phyloP scores from a whole-genome alignment of 2,113 vertebrate genomes.

The Ia io region DNA sequence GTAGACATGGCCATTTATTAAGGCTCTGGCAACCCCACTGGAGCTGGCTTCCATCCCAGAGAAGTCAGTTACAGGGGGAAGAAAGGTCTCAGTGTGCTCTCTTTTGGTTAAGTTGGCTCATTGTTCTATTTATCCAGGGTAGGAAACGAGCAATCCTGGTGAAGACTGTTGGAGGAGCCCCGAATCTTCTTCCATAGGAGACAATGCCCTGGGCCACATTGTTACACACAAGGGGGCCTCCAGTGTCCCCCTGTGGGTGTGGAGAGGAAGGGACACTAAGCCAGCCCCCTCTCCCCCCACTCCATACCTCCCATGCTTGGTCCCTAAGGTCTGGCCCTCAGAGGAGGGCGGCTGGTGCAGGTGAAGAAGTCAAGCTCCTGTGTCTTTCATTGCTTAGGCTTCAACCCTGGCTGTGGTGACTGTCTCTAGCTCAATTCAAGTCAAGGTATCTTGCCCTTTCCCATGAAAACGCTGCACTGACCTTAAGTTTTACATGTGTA shows the following conservation, averaged over 20 bases:
- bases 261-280: background rate
- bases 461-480: background rate
- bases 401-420: background rate
- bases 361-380: background rate
- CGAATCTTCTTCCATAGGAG: background rate
- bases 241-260: slow-evolving; percentile 53
- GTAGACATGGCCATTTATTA: background rate
- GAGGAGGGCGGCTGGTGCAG: background rate
- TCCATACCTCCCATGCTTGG: background rate
- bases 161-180: slow-evolving; percentile 52
- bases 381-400: background rate
- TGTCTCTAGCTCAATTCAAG: background rate
- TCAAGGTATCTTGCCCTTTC: background rate
- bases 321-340: background rate
- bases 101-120: background rate
- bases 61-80: background rate
- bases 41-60: background rate
- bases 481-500: background rate
- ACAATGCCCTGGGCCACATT: slow-evolving; percentile 57
- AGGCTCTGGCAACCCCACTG: background rate
- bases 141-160: slow-evolving; percentile 55
- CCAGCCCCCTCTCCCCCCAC: background rate
- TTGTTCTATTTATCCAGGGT: slow-evolving; percentile 51
- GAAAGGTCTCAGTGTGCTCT: background rate
- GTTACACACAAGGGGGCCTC: slow-evolving; percentile 63